phyloP scores from a whole-genome alignment of 2,888 invertebrate genomes.

The Sminthurinus aureus region DNA sequence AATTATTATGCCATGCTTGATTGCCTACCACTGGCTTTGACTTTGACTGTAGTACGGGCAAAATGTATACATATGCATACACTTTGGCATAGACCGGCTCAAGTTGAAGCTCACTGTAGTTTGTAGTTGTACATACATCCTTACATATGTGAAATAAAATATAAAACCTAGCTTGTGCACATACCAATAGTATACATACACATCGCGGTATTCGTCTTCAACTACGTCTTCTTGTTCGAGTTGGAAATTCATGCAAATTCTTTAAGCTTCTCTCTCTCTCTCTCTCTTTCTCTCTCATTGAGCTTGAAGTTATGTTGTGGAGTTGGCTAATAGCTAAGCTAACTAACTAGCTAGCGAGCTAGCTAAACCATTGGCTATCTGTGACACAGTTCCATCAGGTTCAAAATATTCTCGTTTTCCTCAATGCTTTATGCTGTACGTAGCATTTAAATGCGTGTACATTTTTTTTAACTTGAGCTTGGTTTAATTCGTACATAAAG shows the following conservation, averaged over 20 bases:
- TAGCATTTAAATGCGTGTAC: neutral
- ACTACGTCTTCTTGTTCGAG: neutral
- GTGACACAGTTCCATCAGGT: neutral
- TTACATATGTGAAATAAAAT: neutral
- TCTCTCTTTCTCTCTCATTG: neutral
- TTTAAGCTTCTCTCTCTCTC: neutral
- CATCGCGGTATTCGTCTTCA: no score
- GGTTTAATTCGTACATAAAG: no score
- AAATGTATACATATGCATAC: neutral
- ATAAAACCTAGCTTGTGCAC: neutral
- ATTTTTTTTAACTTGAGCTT: no score
- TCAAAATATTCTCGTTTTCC: neutral
- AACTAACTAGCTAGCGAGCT: neutral
- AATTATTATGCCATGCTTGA: neutral
- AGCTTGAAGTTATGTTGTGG: neutral
- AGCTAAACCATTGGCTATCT: neutral
- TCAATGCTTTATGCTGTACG: neutral
- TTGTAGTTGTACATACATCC: neutral
- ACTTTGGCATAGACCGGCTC: neutral
- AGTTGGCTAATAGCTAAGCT: neutral
- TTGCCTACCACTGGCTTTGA: neutral
- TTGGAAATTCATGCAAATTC: slow-evolving; percentile 4
- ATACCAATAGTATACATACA: neutral
- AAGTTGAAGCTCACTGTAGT: neutral
- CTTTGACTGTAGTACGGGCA: neutral